phyloP scores from a whole-genome alignment of 2,113 vertebrate genomes.

The Pontoporia blainvillei region DNA sequence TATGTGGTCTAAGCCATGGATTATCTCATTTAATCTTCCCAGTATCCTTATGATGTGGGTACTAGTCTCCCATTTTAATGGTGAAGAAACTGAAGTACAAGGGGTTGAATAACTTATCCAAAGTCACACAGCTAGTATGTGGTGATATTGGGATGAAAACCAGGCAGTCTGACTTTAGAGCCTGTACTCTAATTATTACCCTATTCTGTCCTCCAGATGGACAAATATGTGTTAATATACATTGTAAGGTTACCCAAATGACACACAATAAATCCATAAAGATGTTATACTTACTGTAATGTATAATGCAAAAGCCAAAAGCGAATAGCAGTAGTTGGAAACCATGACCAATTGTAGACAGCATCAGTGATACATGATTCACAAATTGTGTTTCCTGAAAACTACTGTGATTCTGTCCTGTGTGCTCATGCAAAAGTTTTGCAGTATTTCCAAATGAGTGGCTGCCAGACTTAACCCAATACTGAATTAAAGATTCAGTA shows the following conservation, averaged over 20 bases:
- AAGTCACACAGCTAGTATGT: not conserved
- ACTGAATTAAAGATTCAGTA: not conserved
- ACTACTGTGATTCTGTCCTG: not conserved
- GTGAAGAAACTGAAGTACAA: not conserved
- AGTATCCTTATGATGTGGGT: not conserved
- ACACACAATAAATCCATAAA: not conserved
- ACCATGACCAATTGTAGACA: not conserved
- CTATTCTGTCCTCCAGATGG: not conserved
- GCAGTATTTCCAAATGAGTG: not conserved
- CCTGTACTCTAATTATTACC: not conserved
- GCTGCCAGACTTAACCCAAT: not conserved
- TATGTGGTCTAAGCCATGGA: not conserved
- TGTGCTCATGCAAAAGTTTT: not conserved
- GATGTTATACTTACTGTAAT: not conserved
- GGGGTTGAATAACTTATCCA: not conserved
- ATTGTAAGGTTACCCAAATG: not conserved
- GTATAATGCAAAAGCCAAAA: not conserved
- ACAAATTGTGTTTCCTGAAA: not conserved
- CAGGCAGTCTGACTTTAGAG: not conserved
- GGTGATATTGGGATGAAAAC: not conserved
- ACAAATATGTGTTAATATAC: not conserved
- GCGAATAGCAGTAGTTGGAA: not conserved
- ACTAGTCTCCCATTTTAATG: not conserved
- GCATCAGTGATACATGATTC: not conserved
- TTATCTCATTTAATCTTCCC: not conserved